Base-by-base conservation (phyloP, 2,888 invertebrate species). In the Cremastinae sp. region DNA sequence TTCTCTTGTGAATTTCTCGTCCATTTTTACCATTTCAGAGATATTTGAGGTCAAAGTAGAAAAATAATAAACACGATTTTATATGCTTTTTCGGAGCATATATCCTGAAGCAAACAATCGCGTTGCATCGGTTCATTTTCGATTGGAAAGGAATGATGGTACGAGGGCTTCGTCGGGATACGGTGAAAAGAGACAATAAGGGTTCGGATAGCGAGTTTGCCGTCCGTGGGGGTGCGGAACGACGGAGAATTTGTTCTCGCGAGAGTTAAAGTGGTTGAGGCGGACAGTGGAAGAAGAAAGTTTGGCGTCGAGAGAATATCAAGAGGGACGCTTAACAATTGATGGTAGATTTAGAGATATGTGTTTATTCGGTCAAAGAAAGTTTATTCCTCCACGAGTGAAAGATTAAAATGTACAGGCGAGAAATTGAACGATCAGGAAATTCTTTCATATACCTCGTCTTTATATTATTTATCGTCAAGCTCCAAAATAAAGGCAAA, bases 321-420 rank as follows among this genome's bases (percentile, higher is more conserved):
- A 66, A 71, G 62, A 20, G 59, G 22, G 38, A 53, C 43, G 69
- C 38, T 10, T 54, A 69, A 74, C 73, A 74, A 75, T 79, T 73
- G 71, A 75, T 78, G 66, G 68, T 16, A 66, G 74, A 74, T 75
- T 71, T 3, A 28, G 28, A 75, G 64, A 28, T 34, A 38, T 51
- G 66, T 74, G 65, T 68, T 54, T n/a, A n/a, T n/a, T 68, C 20
- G 61, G 14, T 14, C 20, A n/a, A 14, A 34, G 41, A 22, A 58
- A 43, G 68, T 49, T 72, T 72, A 72, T 66, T 78, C 70, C 70
- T 65, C 74, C 72, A 56, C 56, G 45, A 61, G 34, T 20, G 61
- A 51, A 16, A 18, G 43, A 58, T 16, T 12, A 28, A 36, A 2
- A 49, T 47, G 43, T 4, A 28, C 28, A 28, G 58, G 47, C 12